Evolutionary conservation across 92 coral and sea anemone genomes (phyloP), one percentile per base, ranked within the genome.

Genomic region (Porites cylindrica): DNA sequence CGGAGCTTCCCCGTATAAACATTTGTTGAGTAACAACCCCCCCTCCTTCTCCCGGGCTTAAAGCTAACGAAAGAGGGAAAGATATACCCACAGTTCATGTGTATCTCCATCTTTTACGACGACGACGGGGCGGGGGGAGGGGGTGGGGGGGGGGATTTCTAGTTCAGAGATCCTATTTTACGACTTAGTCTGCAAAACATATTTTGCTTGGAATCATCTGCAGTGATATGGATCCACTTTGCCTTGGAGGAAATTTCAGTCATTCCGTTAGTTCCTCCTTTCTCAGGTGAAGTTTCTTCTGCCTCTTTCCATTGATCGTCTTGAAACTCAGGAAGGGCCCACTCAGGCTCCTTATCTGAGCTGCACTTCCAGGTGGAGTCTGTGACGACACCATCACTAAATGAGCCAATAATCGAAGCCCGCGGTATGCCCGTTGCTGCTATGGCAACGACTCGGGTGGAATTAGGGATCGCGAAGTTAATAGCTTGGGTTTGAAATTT

Each of bases 321-420:
- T 16, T 82, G 21, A 4, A 82, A 82, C 7, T 14, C 70, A 19
- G 86, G 21, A 17, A n/a, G 50, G 23, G 10, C 1, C 86, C 86
- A 82, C 8, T n/a, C 5, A 2, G 7, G n/a, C 11, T 8, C 17
- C 2, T 32, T 17, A n/a, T 9, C 1, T 38, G 86, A 32, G 11
- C 13, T 70, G 10, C 86, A 71, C 21, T 71, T 82, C 86, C 78
- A 70, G 17, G 19, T 38, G 10, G 86, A 58, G 69, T 59, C 60
- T 71, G 86, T 82, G 61, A 82, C 86, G 21, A 70, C 38, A 9
- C 79, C 86, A 23, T 82, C 86, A 72, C 21, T 61, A 1, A 82
- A 82, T 20, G 86, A 82, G 21, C 86, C 86, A 60, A 72, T 70
- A 70, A 82, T 32, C 59, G n/a, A 23, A 11, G 79, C 60, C 5